phyloP scores from a whole-genome alignment of 2,113 vertebrate genomes.

The Trachemys scripta region DNA sequence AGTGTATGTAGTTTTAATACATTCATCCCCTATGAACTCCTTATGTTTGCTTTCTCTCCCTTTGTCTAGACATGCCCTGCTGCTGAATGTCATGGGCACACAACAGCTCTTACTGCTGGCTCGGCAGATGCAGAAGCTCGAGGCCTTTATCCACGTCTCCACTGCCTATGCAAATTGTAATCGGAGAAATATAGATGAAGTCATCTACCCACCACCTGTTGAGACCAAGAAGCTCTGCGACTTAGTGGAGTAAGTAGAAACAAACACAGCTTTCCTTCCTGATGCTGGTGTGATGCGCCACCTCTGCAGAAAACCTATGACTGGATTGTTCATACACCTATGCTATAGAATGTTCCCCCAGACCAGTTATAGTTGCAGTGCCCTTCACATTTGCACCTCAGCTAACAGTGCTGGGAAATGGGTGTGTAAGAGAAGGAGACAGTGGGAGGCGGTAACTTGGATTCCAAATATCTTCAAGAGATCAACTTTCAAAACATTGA shows the following conservation, averaged over 20 bases:
- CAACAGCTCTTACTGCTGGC: constrained; percentile 91
- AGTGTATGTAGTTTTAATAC: background rate
- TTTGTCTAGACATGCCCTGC: constrained; percentile 84
- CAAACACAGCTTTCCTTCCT: background rate
- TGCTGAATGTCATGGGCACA: constrained; percentile 92
- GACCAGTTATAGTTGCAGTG: background rate
- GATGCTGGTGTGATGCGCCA: accelerated
- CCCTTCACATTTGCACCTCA: background rate
- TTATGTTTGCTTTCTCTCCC: background rate
- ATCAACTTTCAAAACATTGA: background rate
- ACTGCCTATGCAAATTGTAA: constrained; percentile 96
- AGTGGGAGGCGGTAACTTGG: background rate
- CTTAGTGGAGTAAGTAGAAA: constrained; percentile 90
- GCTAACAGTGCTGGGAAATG: background rate
- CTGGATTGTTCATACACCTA: accelerated
- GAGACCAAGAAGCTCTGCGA: constrained; percentile 94
- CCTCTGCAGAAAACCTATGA: background rate
- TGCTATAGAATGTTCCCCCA: background rate
- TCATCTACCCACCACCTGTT: constrained; percentile 92
- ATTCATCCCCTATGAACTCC: background rate
- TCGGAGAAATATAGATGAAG: constrained; percentile 91
- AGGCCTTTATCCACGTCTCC: constrained; percentile 95
- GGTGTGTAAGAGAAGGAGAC: background rate
- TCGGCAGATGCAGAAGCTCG: constrained; percentile 90
- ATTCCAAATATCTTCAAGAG: background rate